phyloP scores from a whole-genome alignment of 2,888 invertebrate species.

The Diogma glabrata region DNA sequence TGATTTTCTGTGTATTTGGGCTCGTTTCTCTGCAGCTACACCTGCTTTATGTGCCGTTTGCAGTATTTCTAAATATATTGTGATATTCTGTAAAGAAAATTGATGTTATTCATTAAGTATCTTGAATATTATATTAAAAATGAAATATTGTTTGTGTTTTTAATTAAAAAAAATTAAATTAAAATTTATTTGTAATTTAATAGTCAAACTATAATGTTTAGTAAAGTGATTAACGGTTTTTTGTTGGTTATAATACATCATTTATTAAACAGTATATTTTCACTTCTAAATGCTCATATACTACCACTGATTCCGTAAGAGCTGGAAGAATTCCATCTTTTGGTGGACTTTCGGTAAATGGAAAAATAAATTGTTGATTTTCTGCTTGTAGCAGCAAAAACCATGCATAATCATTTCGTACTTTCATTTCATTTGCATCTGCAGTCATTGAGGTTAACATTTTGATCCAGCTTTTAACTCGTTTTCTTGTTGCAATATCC shows the following conservation, averaged over 20 bases:
- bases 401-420: conserved; percentile 18
- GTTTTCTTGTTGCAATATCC: too few species aligned
- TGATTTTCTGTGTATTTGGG: conserved; percentile 3
- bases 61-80: conserved; percentile 16
- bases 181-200: too few species aligned
- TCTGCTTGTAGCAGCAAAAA: conserved; percentile 18
- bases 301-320: conserved; percentile 11
- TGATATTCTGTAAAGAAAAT: conserved; percentile 11
- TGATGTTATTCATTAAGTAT: background rate
- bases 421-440: conserved; percentile 14
- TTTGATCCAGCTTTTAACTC: too few species aligned
- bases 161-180: too few species aligned
- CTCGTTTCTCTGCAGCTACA: conserved; percentile 7
- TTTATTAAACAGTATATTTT: background rate
- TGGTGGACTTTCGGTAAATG: conserved; percentile 17
- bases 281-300: background rate
- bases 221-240: too few species aligned
- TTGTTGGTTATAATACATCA: too few species aligned
- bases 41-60: conserved; percentile 16
- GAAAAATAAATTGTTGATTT: conserved; percentile 16
- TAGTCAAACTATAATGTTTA: too few species aligned
- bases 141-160: too few species aligned
- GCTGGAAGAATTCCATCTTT: conserved; percentile 9
- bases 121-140: too few species aligned
- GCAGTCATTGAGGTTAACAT: too few species aligned